Evolutionary conservation across 2,888 invertebrate species (phyloP), one percentile per base, ranked within the genome.

Genomic region (Neoascia interrupta): DNA sequence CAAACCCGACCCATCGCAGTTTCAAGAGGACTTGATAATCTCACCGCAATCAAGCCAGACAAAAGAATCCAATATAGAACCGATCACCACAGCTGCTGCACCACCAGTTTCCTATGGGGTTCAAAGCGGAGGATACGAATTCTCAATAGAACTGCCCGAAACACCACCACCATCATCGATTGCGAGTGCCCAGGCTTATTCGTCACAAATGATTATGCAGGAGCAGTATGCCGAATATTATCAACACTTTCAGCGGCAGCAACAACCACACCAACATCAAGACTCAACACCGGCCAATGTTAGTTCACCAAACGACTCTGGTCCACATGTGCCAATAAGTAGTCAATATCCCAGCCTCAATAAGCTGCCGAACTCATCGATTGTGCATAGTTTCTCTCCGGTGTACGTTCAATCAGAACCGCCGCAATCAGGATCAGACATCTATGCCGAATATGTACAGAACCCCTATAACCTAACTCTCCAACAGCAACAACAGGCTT

Each of bases 401-500:
- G 83, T 86, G 2, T 86, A 83, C 80, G 74, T 82, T 6, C 82
- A 82, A 43, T 72, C 83, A 3, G 82, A 82, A 16, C 61, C 74
- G 43, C 63, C 79, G 10, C 81, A 84, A 54, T 64, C 83, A 4
- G 83, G 82, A 18, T 82, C 84, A 5, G 88, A 89, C 58, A 88
- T 89, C 45, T 88, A 86, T 81, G 84, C 85, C 72, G 87, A 89
- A 68, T 88, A 88, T 82, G 85, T 88, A 23, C 84, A 87, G 75
- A 88, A 88, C 84, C 89, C 89, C 1, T 88, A 88, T 68, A 88
- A 88, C 82, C 81, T 83, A 85, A 90, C 84, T 86, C 89, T 85
- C 89, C 87, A 85, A 51, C 86, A 84, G 15, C 85, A 84, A 16
- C 87, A 87, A 21, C 74, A 84, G 36, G 4, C 53, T 3, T 3